Evolutionary conservation across 1,140 invertebrate genomes (phyloP), one percentile per base, ranked within the genome.

Genomic region (Cydia fagiglandana): DNA sequence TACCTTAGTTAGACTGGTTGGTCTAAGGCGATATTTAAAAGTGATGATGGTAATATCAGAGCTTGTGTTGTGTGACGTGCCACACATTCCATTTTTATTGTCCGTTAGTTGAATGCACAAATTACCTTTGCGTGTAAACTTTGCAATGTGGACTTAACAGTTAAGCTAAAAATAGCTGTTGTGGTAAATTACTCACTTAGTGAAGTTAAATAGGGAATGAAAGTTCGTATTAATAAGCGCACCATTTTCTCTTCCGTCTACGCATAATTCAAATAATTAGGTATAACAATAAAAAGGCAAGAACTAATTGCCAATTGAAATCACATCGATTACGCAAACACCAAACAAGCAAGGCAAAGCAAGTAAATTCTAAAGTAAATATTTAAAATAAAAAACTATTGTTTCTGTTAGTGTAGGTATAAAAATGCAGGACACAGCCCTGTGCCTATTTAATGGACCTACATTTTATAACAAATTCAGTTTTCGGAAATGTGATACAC

Each of bases 31-130:
- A 61, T n/a, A n/a, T 10, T 20, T 61, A 20, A 10, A 61, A 61
- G 4, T 61, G 20, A 7, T 24, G 20, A 24, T 24, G 56, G 17
- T n/a, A 61, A 61, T 61, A 24, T 10, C 6, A 9, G 4, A 61
- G 53, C 50, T 34, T 34, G 13, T 47, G 45, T 47, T 47, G 15
- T 70, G 66, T 70, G 66, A 70, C 66, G 66, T 70, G 34, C 64
- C 64, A 30, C 30, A 38, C 66, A 70, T 38, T 38, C 66, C 66
- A 30, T 38, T 70, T 70, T 70, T 70, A 70, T 70, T 70, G 66
- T 34, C 66, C 66, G 66, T 41, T 70, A 45, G 66, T 70, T 38
- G 30, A 70, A 70, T 70, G 66, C 34, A 70, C 66, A 70, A 70
- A 70, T 70, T 70, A 70, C 34, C 30, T 17, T 70, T 38, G 66